Base-by-base conservation (phyloP, 1,140 invertebrate species). In the Drosophila malerkotliana region DNA sequence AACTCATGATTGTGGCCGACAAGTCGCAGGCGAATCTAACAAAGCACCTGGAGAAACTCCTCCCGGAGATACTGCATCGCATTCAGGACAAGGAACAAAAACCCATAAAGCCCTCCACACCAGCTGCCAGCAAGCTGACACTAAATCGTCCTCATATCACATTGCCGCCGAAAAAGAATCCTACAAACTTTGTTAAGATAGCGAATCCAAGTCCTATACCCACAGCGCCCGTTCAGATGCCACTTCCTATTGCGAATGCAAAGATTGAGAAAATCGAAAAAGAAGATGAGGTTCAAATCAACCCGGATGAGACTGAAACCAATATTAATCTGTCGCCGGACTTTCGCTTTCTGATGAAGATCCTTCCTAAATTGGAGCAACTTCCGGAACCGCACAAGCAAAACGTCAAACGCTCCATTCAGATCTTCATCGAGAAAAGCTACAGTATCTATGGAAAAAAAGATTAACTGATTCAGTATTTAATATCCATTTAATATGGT, bases 331-430 rank as follows among this genome's bases (percentile, higher is more conserved):
- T 91, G 12, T 91, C 90, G 18, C 77, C 80, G 2, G 90, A 91
- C 52, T 91, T 91, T 56, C 83, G 88, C 1, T 91, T 91, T 3
- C 87, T 91, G 0, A 91, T 91, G 87, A 91, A 91, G 51, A 91
- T 91, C 52, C 41, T 91, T 30, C 90, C 90, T 18, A 90, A 85
- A 3, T 28, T 91, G 73, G 90, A 91, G 47, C 79, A 84, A 52
- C 72, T 91, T 18, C 87, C 90, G 1, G 90, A 91, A 18, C 90
- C 90, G 4, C 90, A 90, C 47, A 91, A 91, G 26, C 83, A 79
- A 41, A 71, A 89, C 44, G 90, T 91, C 5, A 91, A 91, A 61
- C 81, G 79, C 21, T 89, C 83, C 32, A 91, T 91, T 44, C 90
- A 91, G 47, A 89, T 82, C 24, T 89, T 91, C 32, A 79, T 91